These are phyloP conservation scores for Hippopotamyrus pictus DNA, from an alignment of 2,797 vertebrate species.

Conservation along the genomic window DNA sequence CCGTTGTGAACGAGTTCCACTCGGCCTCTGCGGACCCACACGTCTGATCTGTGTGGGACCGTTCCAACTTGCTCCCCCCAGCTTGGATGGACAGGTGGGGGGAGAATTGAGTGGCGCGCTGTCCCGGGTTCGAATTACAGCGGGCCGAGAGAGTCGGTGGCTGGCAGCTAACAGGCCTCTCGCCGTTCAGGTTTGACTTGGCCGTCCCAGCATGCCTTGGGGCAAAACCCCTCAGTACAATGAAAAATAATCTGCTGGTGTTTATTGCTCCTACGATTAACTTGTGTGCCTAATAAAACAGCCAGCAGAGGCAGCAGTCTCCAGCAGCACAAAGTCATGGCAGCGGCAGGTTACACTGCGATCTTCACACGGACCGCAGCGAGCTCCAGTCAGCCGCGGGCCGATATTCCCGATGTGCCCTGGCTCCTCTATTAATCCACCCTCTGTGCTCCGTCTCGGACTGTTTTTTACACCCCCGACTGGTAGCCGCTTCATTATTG, in stretches of 20 bases:
- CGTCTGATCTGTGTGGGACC: slow-evolving; percentile 5
- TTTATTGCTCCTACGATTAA: neutral
- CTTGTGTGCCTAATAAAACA: slow-evolving; percentile 6
- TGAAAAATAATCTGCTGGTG: slow-evolving; percentile 3
- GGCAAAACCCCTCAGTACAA: neutral
- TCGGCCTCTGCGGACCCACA: slow-evolving; percentile 16
- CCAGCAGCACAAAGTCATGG: neutral
- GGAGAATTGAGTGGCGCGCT: neutral
- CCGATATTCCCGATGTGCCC: neutral
- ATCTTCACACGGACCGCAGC: no score
- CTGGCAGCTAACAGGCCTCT: neutral
- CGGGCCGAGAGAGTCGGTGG: neutral
- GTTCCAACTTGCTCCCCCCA: neutral
- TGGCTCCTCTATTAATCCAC: neutral
- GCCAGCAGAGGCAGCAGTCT: neutral
- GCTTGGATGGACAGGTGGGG: neutral
- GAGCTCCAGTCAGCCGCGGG: neutral
- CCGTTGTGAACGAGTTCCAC: neutral
- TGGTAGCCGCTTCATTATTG: neutral
- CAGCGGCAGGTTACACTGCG: neutral
- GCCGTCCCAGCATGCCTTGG: neutral
- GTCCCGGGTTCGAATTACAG: neutral
- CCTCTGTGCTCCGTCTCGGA: neutral
- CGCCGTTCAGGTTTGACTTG: neutral
- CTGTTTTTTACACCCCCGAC: neutral